Evolutionary conservation across 2,113 vertebrate species (phyloP).

Genomic region (Tragelaphus imberbis): DNA sequence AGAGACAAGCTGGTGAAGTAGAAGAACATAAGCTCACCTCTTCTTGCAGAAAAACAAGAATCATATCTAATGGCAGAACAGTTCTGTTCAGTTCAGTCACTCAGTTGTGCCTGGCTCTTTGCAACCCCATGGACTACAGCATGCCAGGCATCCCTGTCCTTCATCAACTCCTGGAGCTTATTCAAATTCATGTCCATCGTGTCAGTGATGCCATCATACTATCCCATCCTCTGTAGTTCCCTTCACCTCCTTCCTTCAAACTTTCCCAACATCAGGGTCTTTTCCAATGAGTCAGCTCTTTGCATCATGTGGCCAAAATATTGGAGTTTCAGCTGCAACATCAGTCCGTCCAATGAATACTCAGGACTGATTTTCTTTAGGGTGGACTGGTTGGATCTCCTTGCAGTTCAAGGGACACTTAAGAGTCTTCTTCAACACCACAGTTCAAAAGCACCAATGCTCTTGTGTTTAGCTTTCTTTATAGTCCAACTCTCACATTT

Average conservation of each 20-base stretch:
- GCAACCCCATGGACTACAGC: neutral
- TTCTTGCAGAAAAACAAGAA: neutral
- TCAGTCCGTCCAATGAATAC: neutral
- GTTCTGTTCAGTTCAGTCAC: neutral
- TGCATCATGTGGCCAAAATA: neutral
- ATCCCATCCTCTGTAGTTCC: neutral
- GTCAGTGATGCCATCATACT: neutral
- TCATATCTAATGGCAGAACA: neutral
- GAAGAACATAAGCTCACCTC: neutral
- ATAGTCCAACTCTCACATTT: neutral
- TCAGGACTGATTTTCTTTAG: neutral
- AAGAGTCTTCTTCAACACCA: neutral
- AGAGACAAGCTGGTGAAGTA: neutral
- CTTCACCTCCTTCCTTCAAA: neutral
- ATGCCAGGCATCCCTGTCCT: neutral
- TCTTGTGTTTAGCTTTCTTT: neutral
- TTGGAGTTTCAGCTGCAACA: neutral
- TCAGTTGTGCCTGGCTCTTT: rapidly evolving
- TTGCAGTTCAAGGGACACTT: neutral
- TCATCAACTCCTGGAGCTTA: neutral
- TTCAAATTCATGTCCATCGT: neutral
- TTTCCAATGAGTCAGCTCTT: neutral
- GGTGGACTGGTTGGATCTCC: neutral
- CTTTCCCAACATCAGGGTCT: neutral
- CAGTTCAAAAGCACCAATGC: neutral